Evolutionary conservation across 2,797 vertebrate genomes (phyloP).

Genomic region (Liasis olivaceus): DNA sequence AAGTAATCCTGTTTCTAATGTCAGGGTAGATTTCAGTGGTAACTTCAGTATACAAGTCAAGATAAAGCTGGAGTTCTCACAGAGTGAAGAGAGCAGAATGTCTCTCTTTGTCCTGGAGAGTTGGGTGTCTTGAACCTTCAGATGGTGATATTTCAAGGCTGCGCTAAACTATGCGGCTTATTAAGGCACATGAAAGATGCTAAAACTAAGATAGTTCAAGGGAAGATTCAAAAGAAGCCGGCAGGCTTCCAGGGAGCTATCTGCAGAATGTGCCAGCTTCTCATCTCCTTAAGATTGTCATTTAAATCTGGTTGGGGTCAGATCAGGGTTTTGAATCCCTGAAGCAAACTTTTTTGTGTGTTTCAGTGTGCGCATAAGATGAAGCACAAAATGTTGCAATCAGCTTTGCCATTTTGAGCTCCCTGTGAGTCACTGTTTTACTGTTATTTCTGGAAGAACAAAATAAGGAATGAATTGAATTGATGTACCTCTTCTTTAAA

Average conservation of each 20-base stretch:
- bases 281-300: slow-evolving; percentile 2
- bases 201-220: slow-evolving; percentile 12
- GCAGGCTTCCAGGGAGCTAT: neutral
- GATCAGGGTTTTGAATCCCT: slow-evolving; percentile 17
- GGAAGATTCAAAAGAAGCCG: neutral
- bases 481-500: neutral
- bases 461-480: neutral
- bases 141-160: slow-evolving; percentile 4
- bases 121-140: neutral
- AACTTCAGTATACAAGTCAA: slow-evolving; percentile 6
- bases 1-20: slow-evolving; percentile 39
- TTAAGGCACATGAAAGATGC: slow-evolving; percentile 7
- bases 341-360: slow-evolving; percentile 7
- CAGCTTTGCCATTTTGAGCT: neutral
- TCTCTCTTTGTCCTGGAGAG: slow-evolving; percentile 30
- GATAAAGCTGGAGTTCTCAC: neutral
- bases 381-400: slow-evolving; percentile 12
- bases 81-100: neutral
- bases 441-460: slow-evolving; percentile 3
- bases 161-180: neutral
- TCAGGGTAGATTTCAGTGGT: slow-evolving; percentile 34
- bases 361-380: neutral
- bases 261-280: neutral
- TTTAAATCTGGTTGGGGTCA: slow-evolving; percentile 38
- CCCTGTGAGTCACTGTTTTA: neutral